Evolutionary conservation across 2,113 vertebrate species (phyloP), one percentile per base, ranked within the genome.

Genomic region (Zosterops lateralis): DNA sequence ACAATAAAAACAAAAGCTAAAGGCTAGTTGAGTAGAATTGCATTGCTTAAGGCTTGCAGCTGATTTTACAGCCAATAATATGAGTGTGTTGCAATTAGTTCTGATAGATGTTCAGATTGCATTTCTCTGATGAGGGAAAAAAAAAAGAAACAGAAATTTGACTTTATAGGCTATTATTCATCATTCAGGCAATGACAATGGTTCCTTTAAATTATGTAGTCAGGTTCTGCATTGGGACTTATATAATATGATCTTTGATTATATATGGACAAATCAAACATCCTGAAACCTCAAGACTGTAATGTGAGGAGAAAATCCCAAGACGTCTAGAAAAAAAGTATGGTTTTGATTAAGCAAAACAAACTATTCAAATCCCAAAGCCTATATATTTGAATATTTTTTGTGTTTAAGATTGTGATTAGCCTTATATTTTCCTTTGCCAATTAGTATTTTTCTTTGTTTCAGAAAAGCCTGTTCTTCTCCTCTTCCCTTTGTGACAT

Each of bases 1-100:
- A 75, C 34, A 89, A 57, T 36, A 75, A 65, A 44, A 79, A 51
- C 29, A 78, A 75, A 68, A 56, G 25, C 62, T 93, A 90, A 85
- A 66, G 38, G 62, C 13, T 85, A 67, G 48, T 45, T 68, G 58
- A 94, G 34, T 62, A 83, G 66, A 87, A 93, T 38, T 87, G 14
- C n/a, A 78, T 83, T 75, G 74, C 95, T 95, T 72, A 90, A 92
- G 82, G 84, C 60, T 76, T 95, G 53, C 73, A 80, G 67, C 61
- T 92, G 60, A 74, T 91, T 66, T 93, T 89, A 72, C n/a, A 85
- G 38, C 38, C 95, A 92, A 92, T 54, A 62, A 65, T 53, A n/a
- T 53, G 31, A 64, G 20, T 32, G 31, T 72, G 50, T 71, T 89
- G 71, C 58, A 81, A 34, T 96, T 96, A 86, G 53, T 84, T 94